A percentile compares a stretch with the other conserved stretches of the same genome.
These are phyloP conservation scores for Sceloporus undulatus DNA, from an alignment of 2,113 vertebrate species.

Conservation along the genomic window DNA sequence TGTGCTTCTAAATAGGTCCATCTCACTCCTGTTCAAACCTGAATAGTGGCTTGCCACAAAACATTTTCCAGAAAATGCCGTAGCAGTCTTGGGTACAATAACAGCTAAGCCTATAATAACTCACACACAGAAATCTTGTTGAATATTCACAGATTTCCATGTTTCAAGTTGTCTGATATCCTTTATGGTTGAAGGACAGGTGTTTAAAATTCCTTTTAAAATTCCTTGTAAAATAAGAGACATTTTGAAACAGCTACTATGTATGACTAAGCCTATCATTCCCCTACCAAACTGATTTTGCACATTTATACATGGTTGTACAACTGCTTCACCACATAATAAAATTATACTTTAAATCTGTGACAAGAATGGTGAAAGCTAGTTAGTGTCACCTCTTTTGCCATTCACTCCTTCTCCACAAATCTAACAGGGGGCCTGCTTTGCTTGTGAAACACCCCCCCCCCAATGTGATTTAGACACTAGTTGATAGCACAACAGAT, in stretches of 20 bases:
- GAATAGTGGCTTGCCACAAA: background rate
- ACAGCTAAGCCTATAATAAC: background rate
- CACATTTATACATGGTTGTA: background rate
- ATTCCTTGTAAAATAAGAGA: background rate
- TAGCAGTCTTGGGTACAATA: background rate
- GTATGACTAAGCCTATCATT: background rate
- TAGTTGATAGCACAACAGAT: too few relatives aligned
- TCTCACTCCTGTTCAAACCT: background rate
- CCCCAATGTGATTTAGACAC: too few relatives aligned
- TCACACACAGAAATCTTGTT: too few relatives aligned
- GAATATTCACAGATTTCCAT: background rate
- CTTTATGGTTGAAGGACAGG: background rate
- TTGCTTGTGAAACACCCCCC: too few relatives aligned
- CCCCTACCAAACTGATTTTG: background rate
- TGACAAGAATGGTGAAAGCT: background rate
- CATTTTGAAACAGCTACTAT: background rate
- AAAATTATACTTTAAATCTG: background rate
- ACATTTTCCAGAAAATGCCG: background rate
- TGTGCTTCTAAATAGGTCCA: constrained; percentile 4
- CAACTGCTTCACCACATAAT: constrained; percentile 5
- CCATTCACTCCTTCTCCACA: background rate
- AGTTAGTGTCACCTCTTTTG: background rate
- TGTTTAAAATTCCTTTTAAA: background rate
- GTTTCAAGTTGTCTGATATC: background rate
- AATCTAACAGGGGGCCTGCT: background rate